These are phyloP conservation scores for Zaprionus vittiger DNA, from an alignment of 1,140 invertebrate species.

Conservation along the genomic window DNA sequence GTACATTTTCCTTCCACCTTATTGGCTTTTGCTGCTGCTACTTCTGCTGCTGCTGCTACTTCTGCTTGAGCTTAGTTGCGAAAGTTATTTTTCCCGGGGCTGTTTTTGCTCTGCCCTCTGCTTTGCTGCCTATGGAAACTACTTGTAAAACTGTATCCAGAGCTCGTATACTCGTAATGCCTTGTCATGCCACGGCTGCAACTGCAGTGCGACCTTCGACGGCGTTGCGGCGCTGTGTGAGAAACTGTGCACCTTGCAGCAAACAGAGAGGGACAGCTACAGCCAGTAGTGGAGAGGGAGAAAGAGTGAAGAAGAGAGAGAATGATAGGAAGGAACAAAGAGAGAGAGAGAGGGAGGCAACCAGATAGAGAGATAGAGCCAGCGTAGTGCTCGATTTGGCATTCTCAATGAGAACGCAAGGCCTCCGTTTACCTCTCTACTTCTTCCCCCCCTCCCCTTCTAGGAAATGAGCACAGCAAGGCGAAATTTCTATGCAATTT, in stretches of 20 bases:
- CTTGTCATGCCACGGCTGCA: slow-evolving; percentile 38
- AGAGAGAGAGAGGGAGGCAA: neutral
- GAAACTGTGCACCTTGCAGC: slow-evolving; percentile 76
- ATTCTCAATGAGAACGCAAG: slow-evolving; percentile 26
- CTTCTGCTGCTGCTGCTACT: slow-evolving; percentile 37
- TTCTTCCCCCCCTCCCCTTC: no score
- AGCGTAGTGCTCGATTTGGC: slow-evolving; percentile 26
- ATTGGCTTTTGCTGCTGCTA: slow-evolving; percentile 59
- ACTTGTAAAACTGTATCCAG: slow-evolving; percentile 31
- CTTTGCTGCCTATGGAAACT: slow-evolving; percentile 24
- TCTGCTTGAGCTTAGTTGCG: slow-evolving; percentile 44
- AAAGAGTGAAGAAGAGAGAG: neutral
- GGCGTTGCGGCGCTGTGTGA: slow-evolving; percentile 45
- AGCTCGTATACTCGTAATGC: slow-evolving; percentile 29
- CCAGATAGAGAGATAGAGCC: neutral
- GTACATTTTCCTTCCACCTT: slow-evolving; percentile 63
- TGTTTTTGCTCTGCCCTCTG: slow-evolving; percentile 31
- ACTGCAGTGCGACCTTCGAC: slow-evolving; percentile 60
- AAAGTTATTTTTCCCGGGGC: slow-evolving; percentile 44
- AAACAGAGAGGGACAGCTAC: slow-evolving; percentile 1
- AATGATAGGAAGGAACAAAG: neutral
- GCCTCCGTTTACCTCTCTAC: neutral
- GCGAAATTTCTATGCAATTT: slow-evolving; percentile 55
- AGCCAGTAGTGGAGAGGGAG: neutral
- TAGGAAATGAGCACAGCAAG: slow-evolving; percentile 20